phyloP scores from a whole-genome alignment of 2,797 vertebrate genomes.

The Lateolabrax maculatus region DNA sequence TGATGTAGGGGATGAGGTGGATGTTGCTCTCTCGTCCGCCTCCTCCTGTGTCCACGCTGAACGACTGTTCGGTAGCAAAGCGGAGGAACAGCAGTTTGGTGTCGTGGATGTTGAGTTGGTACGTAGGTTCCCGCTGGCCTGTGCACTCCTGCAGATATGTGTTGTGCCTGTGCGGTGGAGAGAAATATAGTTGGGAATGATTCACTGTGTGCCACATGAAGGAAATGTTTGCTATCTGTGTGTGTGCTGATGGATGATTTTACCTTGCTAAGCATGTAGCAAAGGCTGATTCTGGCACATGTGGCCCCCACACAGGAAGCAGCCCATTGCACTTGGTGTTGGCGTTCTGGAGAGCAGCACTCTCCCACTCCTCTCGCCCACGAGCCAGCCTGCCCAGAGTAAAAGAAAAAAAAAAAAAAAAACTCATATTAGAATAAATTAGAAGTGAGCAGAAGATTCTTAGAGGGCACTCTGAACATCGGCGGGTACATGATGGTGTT shows the following conservation, averaged over 20 bases:
- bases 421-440: neutral
- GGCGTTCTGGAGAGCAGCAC: conserved; percentile 97
- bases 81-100: conserved; percentile 97
- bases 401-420: neutral
- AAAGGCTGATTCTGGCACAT: conserved; percentile 98
- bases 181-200: neutral
- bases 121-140: conserved; percentile 97
- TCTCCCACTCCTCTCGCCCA: conserved; percentile 98
- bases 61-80: conserved; percentile 98
- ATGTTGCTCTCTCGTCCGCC: conserved; percentile 99
- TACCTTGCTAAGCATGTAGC: conserved; percentile 98
- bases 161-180: conserved; percentile 90
- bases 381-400: conserved; percentile 89
- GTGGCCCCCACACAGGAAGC: conserved; percentile 98
- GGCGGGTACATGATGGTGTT: neutral
- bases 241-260: neutral
- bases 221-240: neutral
- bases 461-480: neutral
- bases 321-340: conserved; percentile 99
- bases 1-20: conserved; percentile 99
- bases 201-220: neutral
- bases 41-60: conserved; percentile 96
- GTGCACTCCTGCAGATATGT: conserved; percentile 99
- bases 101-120: conserved; percentile 99
- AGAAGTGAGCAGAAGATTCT: neutral